Percentiles rank a stretch among this genome's conserved stretches.
Evolutionary conservation across 2,113 vertebrate genomes (phyloP).

Genomic region (Spilogale gracilis): DNA sequence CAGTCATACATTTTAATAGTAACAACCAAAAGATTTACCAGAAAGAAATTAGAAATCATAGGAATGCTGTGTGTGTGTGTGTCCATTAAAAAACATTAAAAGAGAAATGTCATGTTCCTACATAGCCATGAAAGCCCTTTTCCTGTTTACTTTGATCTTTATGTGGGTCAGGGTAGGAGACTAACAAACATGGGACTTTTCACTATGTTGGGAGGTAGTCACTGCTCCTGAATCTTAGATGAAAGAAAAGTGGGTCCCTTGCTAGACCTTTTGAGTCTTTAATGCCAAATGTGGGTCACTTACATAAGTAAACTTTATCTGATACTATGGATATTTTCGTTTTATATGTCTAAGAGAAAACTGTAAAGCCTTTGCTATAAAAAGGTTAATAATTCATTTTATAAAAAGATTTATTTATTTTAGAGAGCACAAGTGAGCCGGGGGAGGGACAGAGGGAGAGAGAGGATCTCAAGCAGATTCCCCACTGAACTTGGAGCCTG

Average conservation of each 20-base stretch:
- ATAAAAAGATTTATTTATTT: not conserved
- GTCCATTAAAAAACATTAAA: not conserved
- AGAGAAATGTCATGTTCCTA: not conserved
- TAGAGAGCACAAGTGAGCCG: not conserved
- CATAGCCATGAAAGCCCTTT: not conserved
- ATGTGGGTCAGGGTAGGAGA: not conserved
- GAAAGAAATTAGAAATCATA: conserved; percentile 9
- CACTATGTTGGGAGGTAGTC: not conserved
- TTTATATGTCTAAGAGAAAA: not conserved
- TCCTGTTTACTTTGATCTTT: not conserved
- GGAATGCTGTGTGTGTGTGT: not conserved
- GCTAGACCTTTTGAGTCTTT: not conserved
- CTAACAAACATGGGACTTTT: not conserved
- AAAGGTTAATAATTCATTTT: not conserved
- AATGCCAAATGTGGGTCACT: not conserved
- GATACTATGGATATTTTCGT: not conserved
- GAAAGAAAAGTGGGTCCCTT: not conserved
- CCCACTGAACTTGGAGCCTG: too few relatives aligned
- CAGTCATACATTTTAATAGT: not conserved
- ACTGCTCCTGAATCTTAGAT: not conserved
- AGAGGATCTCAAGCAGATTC: not conserved
- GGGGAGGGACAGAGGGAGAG: not conserved
- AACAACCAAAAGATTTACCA: not conserved
- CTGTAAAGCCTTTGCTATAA: not conserved
- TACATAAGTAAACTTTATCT: not conserved